These are phyloP conservation scores for Colinus virginianus DNA, from an alignment of 2,113 vertebrate species.

Conservation along the genomic window DNA sequence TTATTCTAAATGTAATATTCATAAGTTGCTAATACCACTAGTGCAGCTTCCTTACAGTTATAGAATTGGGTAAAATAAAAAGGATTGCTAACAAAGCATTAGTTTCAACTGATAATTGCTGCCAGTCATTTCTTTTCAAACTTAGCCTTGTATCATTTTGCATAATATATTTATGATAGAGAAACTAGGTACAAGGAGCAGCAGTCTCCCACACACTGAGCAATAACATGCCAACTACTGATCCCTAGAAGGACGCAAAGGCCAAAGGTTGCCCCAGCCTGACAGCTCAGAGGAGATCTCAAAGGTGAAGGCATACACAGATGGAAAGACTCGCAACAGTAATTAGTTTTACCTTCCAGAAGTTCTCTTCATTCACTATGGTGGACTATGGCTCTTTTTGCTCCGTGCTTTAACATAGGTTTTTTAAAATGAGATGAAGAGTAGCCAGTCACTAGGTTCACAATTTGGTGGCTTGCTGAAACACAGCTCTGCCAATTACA, in stretches of 20 bases:
- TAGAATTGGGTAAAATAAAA: neutral
- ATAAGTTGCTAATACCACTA: neutral
- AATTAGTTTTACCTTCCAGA: neutral
- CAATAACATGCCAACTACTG: neutral
- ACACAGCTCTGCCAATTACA: accelerated
- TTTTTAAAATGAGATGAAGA: neutral
- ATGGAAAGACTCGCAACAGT: neutral
- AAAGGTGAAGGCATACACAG: accelerated
- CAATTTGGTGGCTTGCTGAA: neutral
- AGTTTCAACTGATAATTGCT: neutral
- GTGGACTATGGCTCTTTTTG: neutral
- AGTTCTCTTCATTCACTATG: neutral
- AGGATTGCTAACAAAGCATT: neutral
- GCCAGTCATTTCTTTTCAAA: neutral
- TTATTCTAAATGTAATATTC: neutral
- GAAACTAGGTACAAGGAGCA: neutral
- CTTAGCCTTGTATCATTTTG: neutral
- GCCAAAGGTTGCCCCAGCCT: neutral
- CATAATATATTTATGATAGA: neutral
- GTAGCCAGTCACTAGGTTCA: neutral
- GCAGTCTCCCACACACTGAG: neutral
- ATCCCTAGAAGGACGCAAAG: neutral
- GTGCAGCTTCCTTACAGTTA: neutral
- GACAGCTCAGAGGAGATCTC: neutral
- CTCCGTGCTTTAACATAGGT: neutral